Evolutionary conservation across 2,797 vertebrate genomes (phyloP).

Genomic region (Halcyon leucocephala): DNA sequence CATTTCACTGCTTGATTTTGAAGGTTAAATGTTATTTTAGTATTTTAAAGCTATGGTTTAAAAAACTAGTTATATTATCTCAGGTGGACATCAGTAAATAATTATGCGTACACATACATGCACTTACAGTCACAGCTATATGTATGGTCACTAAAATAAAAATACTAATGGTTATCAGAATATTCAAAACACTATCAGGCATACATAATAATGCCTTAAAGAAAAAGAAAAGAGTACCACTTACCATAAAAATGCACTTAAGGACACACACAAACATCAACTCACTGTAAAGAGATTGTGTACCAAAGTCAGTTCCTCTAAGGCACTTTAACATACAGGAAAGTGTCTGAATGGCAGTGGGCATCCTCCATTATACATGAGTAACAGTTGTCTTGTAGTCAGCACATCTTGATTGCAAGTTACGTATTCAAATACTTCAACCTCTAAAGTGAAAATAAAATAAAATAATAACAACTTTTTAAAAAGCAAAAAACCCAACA

Average conservation of each 20-base stretch:
- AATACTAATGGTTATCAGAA: background rate
- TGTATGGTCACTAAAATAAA: background rate
- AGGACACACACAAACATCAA: background rate
- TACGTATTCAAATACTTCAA: constrained; percentile 14
- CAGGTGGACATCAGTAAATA: background rate
- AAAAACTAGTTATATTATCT: background rate
- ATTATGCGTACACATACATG: background rate
- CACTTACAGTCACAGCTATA: background rate
- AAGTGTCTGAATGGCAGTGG: background rate
- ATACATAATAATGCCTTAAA: background rate
- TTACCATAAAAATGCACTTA: background rate
- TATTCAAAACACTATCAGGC: background rate
- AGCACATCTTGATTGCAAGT: constrained; percentile 36
- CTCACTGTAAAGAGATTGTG: background rate
- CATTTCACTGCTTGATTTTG: background rate
- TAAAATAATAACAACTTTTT: background rate
- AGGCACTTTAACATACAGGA: background rate
- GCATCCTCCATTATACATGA: constrained; percentile 15
- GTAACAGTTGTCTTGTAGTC: background rate
- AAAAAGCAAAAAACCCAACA: too few relatives aligned
- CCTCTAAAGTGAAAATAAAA: background rate
- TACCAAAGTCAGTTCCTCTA: background rate
- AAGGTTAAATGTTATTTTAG: background rate
- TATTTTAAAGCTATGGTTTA: background rate
- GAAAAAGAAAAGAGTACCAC: background rate